These are phyloP conservation scores for Gymnothorax javanicus DNA, from an alignment of 2,797 vertebrate genomes.

Conservation along the genomic window DNA sequence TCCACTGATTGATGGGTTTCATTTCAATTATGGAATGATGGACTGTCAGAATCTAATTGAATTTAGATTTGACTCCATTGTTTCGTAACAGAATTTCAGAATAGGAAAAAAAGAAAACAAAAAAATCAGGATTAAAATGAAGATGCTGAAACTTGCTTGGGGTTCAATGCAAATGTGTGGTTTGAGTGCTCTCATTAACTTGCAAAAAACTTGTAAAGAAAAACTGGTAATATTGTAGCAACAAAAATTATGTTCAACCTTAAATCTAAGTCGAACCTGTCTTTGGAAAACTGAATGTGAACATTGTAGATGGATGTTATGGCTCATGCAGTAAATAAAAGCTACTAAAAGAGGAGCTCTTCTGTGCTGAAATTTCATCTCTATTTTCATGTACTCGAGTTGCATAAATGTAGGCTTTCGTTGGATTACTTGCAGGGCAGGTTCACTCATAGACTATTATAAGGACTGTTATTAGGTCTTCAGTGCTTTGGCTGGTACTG, in stretches of 20 bases:
- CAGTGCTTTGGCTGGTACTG: not conserved
- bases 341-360: not conserved
- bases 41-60: not conserved
- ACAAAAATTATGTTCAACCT: too few relatives aligned
- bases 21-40: conserved; percentile 24
- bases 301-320: not conserved
- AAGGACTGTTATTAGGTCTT: not conserved
- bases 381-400: not conserved
- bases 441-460: not conserved
- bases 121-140: not conserved
- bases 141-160: not conserved
- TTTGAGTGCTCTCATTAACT: too few relatives aligned
- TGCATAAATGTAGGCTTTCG: not conserved
- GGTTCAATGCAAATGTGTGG: not conserved
- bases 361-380: not conserved
- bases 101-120: not conserved
- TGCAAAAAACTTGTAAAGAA: too few relatives aligned
- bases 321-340: not conserved
- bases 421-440: not conserved
- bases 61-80: not conserved
- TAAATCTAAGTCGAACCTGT: too few relatives aligned
- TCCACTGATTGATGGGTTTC: conserved; percentile 60
- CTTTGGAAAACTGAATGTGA: not conserved
- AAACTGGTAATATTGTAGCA: too few relatives aligned
- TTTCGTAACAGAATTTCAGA: too few relatives aligned